Evolutionary conservation across 2,797 vertebrate genomes (phyloP), one percentile per base, ranked within the genome.

Genomic region (Chelon labrosus): DNA sequence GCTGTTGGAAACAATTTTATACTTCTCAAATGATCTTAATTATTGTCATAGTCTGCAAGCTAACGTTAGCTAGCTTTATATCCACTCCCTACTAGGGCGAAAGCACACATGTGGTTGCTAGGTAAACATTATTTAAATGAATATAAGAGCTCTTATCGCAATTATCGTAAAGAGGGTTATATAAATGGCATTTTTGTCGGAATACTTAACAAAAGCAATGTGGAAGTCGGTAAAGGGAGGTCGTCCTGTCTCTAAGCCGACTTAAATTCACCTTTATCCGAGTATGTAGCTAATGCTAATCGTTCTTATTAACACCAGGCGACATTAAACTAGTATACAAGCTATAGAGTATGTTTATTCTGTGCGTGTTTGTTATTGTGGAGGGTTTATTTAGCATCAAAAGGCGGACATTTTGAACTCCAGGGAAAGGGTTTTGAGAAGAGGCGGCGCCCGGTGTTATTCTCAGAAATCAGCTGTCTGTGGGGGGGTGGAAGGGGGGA

Each of bases 401-500:
- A 39, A 39, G 69, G 73, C 72, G 50, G 80, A 82, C 76, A 88
- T 88, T 78, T 82, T 89, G 79, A 82, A 27, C 74, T 63, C 9
- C 0, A 4, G 3, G 11, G 38, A 70, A 27, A 10, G 27, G 59
- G 70, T 7, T 20, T 19, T 52, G 69, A 19, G 44, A 83, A 66
- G 60, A 89, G 91, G 91, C 87, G 89, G 81, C 16, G 81, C 87
- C 82, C 54, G 59, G 38, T 31, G 31, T 31, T 31, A 31, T 89
- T 88, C 82, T 65, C 67, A 25, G 86, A 75, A 83, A 79, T 85
- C 87, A 89, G 86, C 86, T 88, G 85, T 76, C 20, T 31, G 51
- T 17, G 14, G 5, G 22, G 22, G 22, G 3, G 22, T 22, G 22
- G 22, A 22, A 22, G 22, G 22, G 22, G 22, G 22, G 10, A 17